phyloP scores from a whole-genome alignment of 2,888 invertebrate genomes.

The Lucinisca nassula region DNA sequence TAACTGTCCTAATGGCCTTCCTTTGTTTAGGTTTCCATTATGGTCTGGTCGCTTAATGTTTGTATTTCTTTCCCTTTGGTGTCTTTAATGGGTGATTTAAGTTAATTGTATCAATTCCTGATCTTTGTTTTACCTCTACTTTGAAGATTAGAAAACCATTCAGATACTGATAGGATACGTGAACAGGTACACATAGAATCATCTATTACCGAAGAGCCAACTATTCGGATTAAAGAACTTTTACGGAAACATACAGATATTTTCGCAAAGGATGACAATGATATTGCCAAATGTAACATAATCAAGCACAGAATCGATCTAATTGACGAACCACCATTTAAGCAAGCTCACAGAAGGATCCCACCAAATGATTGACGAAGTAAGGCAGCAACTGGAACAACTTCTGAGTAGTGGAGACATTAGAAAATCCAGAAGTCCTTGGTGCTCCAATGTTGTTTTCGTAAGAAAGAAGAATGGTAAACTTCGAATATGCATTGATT shows the following conservation, averaged over 20 bases:
- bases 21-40: too few species aligned
- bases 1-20: too few species aligned
- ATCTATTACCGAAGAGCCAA: not conserved
- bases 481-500: slow-evolving; percentile 22
- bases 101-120: too few species aligned
- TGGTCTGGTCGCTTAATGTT: too few species aligned
- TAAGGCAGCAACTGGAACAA: not conserved
- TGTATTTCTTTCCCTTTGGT: too few species aligned
- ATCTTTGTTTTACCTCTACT: too few species aligned
- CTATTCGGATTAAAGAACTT: not conserved
- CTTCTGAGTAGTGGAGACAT: not conserved
- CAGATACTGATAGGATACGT: not conserved
- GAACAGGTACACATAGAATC: not conserved
- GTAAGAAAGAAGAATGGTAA: slow-evolving; percentile 21
- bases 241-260: not conserved
- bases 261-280: not conserved
- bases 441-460: slow-evolving; percentile 3
- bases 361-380: not conserved
- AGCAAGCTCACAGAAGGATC: not conserved
- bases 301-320: not conserved
- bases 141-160: not conserved
- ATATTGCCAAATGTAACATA: not conserved
- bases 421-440: slow-evolving; percentile 4
- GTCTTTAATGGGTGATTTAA: too few species aligned
- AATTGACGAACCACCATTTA: not conserved